Percentiles rank a stretch among this genome's conserved stretches.
Conservation (phyloP, 2,797 vertebrate species). For the Coranthus polyacanthus region DNA sequence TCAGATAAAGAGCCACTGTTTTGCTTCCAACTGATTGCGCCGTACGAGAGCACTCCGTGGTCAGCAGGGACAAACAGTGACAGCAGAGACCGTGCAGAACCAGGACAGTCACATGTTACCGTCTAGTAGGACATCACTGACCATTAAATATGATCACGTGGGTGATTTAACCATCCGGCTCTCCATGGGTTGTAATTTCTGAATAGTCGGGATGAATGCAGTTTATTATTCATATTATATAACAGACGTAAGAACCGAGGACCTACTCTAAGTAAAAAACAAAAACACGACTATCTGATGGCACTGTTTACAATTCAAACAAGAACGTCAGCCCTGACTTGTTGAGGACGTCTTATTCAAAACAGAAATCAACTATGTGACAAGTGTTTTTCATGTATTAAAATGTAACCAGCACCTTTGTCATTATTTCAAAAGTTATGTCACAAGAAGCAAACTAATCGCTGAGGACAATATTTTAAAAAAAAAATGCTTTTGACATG, state of each 20-base stretch:
- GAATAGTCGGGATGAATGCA: not conserved
- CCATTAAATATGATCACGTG: not conserved
- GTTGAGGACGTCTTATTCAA: fast-evolving
- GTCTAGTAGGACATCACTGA: too few species aligned
- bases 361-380: not conserved
- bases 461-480: too few species aligned
- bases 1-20: not conserved
- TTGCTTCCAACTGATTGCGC: not conserved
- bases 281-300: too few species aligned
- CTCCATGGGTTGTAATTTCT: not conserved
- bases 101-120: too few species aligned
- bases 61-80: slow-evolving; percentile 1
- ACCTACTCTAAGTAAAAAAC: too few species aligned
- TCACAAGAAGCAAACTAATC: too few species aligned
- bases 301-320: not conserved
- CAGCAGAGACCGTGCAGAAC: too few species aligned
- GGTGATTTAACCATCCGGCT: not conserved
- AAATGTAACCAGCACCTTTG: too few species aligned
- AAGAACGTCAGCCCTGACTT: not conserved
- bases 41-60: not conserved
- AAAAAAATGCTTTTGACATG: too few species aligned
- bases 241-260: fast-evolving
- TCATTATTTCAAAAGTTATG: too few species aligned
- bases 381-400: too few species aligned
- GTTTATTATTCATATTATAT: not conserved